Base-by-base conservation (phyloP, 2,797 vertebrate genomes). In the Sebastes oblongus region DNA sequence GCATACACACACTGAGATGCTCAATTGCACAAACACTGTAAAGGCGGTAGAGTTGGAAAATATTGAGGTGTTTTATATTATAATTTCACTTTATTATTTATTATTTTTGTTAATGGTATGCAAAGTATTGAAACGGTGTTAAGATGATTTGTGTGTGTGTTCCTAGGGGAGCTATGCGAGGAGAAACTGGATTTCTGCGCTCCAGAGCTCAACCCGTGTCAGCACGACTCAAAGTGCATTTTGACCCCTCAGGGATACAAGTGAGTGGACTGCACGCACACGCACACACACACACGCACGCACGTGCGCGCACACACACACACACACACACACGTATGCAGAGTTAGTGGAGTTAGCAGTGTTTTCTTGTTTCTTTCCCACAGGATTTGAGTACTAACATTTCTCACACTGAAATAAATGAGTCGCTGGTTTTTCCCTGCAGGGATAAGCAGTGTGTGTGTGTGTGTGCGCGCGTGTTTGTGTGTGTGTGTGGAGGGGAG, bases 151-250 rank as follows among this genome's bases (percentile, higher is more conserved):
- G 62, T 75, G 74, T 86, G 89, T 94, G 9, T 95, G 78, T 96
- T 85, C 94, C 66, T 94, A 98, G 98, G 98, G 60, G 98, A 99
- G 86, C 92, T 99, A 39, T 99, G 98, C 89, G 98, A 99, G 84
- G 98, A 99, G 92, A 99, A 99, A 91, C 91, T 98, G 91, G 97
- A 99, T 93, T 98, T 99, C 95, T 99, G 98, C 81, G 96, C 97
- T 88, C 96, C 97, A 46, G 98, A 99, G 73, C 89, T 98, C 86
- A 99, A 98, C 89, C 97, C 96, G n/a, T 99, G 98, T 94, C 98
- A 98, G 81, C 98, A 99, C 3, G 97, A 98, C 86, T 98, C 98
- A 64, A 99, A 99, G 93, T 99, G 98, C 88, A 98, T 99, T 89
- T 91, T 98, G 91, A 98, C 95, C 5, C 93, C 95, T 27, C 96